Base-by-base conservation (phyloP, 2,888 invertebrate species). In the Steinernema hermaphroditum region DNA sequence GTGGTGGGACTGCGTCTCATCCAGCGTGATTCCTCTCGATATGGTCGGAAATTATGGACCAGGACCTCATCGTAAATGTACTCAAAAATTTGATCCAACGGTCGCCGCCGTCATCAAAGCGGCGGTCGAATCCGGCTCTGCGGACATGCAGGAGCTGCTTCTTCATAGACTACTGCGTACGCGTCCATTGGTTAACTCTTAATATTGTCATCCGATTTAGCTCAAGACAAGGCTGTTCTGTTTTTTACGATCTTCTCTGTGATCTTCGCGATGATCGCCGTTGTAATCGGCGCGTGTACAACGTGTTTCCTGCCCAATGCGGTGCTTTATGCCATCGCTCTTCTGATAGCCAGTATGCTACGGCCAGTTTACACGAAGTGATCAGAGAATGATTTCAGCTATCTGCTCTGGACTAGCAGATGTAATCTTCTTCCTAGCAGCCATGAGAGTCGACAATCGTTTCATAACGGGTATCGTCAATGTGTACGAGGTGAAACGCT, bases 391-490 rank as follows among this genome's bases (percentile, higher is more conserved):
- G n/a, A n/a, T n/a, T n/a, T n/a, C n/a, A 85, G 85, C 82, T 77
- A 69, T 81, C 54, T 81, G 79, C 73, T 85, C 85, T 0, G 69
- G 85, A 34, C 73, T 85, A 24, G 83, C 81, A 46, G 83, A 85
- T 57, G 80, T 82, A 9, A 79, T 84, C 43, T 85, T 85, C 78
- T 85, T 83, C 77, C 72, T 85, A 44, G 83, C 82, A 22, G 80
- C 83, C 8, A 84, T 81, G 62, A 70, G 82, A 32, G 79, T 81
- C 29, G 84, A 84, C 69, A 84, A 83, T 70, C 78, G 82, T 27
- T 62, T 62, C 62, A 29, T 62, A 29, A 62, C 62, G 32, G 62
- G 62, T 32, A 62, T 62, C 32, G 62, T 80, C 46, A 44, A 34
- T 19, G 41, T 72, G 14, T 72, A 62, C 22, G 68, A 44, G 34